Conservation (phyloP, 2,113 vertebrate genomes). For the Phylloscopus whistleri region DNA sequence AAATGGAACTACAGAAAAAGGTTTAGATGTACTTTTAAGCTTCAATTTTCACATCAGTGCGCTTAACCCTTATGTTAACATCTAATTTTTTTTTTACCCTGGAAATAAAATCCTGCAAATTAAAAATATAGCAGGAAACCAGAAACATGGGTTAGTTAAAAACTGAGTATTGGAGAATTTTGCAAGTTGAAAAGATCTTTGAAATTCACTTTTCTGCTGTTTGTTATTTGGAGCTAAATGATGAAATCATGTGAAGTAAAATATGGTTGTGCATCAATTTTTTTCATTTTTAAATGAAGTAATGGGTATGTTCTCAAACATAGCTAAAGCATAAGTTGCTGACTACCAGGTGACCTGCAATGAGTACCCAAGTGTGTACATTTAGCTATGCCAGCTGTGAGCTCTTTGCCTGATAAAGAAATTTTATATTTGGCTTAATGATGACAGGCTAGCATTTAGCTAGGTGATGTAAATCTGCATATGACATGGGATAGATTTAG, state of each 20-base stretch:
- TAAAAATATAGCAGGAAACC: not conserved
- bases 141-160: not conserved
- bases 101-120: not conserved
- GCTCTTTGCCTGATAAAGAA: not conserved
- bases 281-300: not conserved
- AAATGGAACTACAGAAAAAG: not conserved
- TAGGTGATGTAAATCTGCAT: not conserved
- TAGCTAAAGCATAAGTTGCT: not conserved
- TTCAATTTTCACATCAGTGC: not conserved
- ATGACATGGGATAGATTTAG: rapidly evolving
- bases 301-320: not conserved
- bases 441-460: not conserved
- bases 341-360: too few relatives aligned
- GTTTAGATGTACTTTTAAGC: not conserved
- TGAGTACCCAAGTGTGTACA: not conserved
- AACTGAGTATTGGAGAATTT: not conserved
- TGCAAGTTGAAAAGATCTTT: not conserved
- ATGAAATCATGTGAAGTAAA: not conserved
- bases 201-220: not conserved
- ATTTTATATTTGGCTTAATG: not conserved
- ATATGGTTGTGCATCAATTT: not conserved
- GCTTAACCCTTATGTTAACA: not conserved
- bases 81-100: not conserved
- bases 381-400: not conserved
- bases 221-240: not conserved